Evolutionary conservation across 2,888 invertebrate genomes (phyloP), one percentile per base, ranked within the genome.

Genomic region (Hirtodrosophila confusa): DNA sequence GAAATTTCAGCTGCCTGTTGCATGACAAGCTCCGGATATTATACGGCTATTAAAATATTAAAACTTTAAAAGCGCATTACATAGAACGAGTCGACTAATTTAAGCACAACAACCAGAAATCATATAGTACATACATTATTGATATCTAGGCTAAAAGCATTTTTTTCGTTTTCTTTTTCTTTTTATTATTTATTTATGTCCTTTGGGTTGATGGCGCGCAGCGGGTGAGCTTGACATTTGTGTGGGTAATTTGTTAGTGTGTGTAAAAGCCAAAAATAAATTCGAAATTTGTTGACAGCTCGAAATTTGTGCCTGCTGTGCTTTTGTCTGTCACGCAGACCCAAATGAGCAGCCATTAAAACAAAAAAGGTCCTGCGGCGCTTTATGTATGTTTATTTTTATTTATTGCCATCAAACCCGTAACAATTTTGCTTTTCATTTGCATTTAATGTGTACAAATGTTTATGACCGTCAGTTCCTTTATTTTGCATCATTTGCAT

Each of bases 251-350:
- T 69, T 55, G 47, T 56, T 62, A 49, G 56, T 56, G 50, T 60
- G 64, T 44, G 31, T 11, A 41, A 49, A 43, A 67, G 61, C 43
- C 57, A 43, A 39, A 60, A 77, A 77, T 77, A 69, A 75, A 69
- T 86, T 70, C 40, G 40, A 53, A 72, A 86, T 84, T 84, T 86
- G 84, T 84, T 85, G 86, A 86, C 85, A 84, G 85, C 75, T 73
- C 55, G 58, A 66, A 71, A 77, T 82, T 65, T 67, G 58, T 55
- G 36, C 68, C 60, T 44, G 77, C 77, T 80, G 85, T 75, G 71
- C 80, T 58, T 75, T 60, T 64, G 60, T 60, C 51, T 44, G 75
- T 79, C 78, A 69, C 72, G 73, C 66, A 72, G 62, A 37, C 36
- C 33, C 41, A 70, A 62, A 56, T 53, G 67, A 60, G 58, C 47